Base-by-base conservation (phyloP, 2,113 vertebrate species). In the Lepus americanus region DNA sequence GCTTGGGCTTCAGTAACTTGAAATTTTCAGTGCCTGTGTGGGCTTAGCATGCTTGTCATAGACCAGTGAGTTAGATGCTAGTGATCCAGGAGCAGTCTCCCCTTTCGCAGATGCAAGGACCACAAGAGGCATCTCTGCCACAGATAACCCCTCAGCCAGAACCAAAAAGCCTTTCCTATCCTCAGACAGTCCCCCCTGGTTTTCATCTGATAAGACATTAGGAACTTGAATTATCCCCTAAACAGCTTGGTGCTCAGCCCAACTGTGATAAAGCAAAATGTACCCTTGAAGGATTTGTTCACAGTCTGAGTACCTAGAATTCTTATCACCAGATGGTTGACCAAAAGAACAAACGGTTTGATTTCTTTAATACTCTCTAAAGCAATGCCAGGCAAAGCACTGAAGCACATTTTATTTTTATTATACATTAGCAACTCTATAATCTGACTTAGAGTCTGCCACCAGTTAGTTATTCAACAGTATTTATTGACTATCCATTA, bases 331-430 rank as follows among this genome's bases (percentile, higher is more conserved):
- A 86, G 44, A 70, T 80, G 19, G 20, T 36, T 78, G 59, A 74
- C 61, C n/a, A 59, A 89, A 84, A 87, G 51, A 85, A 81, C 22
- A 81, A 94, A 87, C n/a, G 33, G 53, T 81, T 86, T 83, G 69
- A 4, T 78, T 64, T 87, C 76, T 64, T 94, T 86, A 78, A 44
- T 92, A 73, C 53, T 51, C 61, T 92, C 67, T 33, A 63, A 51
- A 82, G 23, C 20, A 67, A 74, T 86, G 9, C 73, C 55, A 92
- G 88, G 9, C 44, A 85, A 94, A 88, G n/a, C 25, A 63, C 49
- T 44, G 59, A 88, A 93, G 83, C 29, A 78, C 70, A 55, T 87
- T 86, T 72, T 92, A 80, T 92, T 89, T 89, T 96, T 84, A 72
- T 64, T 55, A 49, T 73, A 51, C 27, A 70, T 76, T 90, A 90